Base-by-base conservation (phyloP, 2,113 vertebrate species). In the Tachuris rubrigastra region DNA sequence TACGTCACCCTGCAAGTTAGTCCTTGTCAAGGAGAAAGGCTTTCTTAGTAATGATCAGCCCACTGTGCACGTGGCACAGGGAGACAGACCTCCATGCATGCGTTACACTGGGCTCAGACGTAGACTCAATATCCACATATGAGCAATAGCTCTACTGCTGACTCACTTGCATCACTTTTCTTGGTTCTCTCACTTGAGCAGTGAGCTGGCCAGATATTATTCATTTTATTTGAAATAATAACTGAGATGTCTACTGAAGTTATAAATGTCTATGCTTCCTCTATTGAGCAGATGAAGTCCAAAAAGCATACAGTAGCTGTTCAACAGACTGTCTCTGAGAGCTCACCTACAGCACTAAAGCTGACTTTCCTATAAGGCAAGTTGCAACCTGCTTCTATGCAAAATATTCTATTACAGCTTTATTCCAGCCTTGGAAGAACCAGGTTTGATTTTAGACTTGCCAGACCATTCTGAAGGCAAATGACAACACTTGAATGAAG, bases 91-190 rank as follows among this genome's bases (percentile, higher is more conserved):
- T 94, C 42, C 82, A 24, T 3, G 14, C 3, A 0, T 52, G 75
- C 1, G 0, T 68, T 85, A 44, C 14, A 2, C 31, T 46, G 65
- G 25, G 72, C 79, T 93, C 23, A 4, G 60, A 27, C 1, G 0
- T 60, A 53, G 56, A 68, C 31, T 68, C 8, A 2, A 42, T 37
- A 75, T 37, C 73, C 69, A 14, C 47, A 31, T 28, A 75, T 53
- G 80, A 94, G 92, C 94, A 90, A 90, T 50, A 90, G 66, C 66
- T 67, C 35, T 52, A 35, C 73, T 91, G 86, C 92, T 96, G 95
- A 96, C 73, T 96, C 91, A 95, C 23, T 47, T 1, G 0, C 60
- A 35, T 78, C 18, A 5, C 78, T 95, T 71, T 14, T 35, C 72
- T 86, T 63, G 58, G 25, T 91, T 78, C 25, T 87, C 80, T 78